Evolutionary conservation across 1,140 invertebrate genomes (phyloP).

Genomic region (Goniozus legneri): DNA sequence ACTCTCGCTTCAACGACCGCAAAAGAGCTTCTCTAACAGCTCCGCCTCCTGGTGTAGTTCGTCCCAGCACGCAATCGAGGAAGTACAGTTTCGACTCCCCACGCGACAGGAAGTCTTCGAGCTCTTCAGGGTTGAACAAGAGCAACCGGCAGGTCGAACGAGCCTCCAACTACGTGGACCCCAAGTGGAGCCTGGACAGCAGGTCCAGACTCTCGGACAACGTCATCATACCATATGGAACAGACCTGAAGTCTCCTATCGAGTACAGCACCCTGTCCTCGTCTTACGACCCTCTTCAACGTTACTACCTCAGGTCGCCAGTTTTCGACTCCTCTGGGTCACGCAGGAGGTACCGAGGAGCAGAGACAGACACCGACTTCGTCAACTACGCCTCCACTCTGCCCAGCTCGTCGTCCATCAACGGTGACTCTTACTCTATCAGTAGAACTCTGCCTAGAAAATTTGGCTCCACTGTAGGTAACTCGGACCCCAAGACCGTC

Average conservation of each 20-base stretch:
- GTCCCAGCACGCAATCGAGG: conserved; percentile 38
- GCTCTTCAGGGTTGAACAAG: conserved; percentile 18
- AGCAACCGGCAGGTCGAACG: conserved; percentile 13
- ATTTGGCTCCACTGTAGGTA: conserved; percentile 32
- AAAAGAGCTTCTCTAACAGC: conserved; percentile 54
- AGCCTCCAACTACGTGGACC: conserved; percentile 32
- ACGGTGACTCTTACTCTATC: neutral
- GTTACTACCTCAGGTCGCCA: conserved; percentile 36
- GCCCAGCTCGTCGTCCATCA: neutral
- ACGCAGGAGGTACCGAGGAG: conserved; percentile 29
- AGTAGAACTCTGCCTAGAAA: conserved; percentile 33
- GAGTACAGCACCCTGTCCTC: conserved; percentile 26
- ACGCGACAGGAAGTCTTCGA: conserved; percentile 24
- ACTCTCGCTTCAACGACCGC: conserved; percentile 80
- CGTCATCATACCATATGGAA: conserved; percentile 23
- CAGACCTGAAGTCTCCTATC: conserved; percentile 29
- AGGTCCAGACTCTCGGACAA: conserved; percentile 37
- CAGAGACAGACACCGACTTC: conserved; percentile 15
- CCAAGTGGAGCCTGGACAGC: too few species aligned
- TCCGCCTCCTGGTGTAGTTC: conserved; percentile 29
- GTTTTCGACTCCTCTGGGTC: conserved; percentile 26
- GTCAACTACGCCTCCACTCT: conserved; percentile 8
- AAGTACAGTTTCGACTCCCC: conserved; percentile 42
- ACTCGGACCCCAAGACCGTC: conserved; percentile 36
- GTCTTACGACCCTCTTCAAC: conserved; percentile 38